These are phyloP conservation scores for Sturnira hondurensis DNA, from an alignment of 2,113 vertebrate genomes.

Conservation along the genomic window DNA sequence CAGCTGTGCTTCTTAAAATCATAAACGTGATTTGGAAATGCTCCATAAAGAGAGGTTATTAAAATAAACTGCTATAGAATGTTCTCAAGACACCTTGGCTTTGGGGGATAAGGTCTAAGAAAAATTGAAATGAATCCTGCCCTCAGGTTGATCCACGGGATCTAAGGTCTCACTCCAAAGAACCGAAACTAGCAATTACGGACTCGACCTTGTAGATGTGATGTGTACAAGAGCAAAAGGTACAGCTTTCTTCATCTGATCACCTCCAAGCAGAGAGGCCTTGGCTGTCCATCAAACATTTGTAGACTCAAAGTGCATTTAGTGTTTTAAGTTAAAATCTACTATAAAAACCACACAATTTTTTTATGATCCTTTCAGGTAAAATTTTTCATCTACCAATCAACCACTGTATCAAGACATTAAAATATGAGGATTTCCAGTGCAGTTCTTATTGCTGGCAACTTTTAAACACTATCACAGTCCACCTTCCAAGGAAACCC, in stretches of 20 bases:
- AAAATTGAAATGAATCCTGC: neutral
- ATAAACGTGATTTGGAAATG: neutral
- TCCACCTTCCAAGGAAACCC: neutral
- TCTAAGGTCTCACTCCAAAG: neutral
- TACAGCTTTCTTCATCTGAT: neutral
- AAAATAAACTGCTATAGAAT: neutral
- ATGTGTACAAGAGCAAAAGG: neutral
- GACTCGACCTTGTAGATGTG: neutral
- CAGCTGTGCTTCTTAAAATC: neutral
- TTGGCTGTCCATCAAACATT: neutral
- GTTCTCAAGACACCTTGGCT: neutral
- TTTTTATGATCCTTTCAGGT: neutral
- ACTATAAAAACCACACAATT: neutral
- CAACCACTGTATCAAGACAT: neutral
- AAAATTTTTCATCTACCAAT: neutral
- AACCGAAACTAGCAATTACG: neutral
- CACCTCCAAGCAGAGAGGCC: neutral
- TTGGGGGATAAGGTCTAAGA: neutral
- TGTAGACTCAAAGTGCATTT: neutral
- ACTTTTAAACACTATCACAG: neutral
- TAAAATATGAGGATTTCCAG: neutral
- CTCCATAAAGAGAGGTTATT: neutral
- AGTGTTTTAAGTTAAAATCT: neutral
- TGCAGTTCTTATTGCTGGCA: neutral
- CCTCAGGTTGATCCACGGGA: neutral